Evolutionary conservation across 2,888 invertebrate genomes (phyloP), one percentile per base, ranked within the genome.

Genomic region (Microplitis manilae): DNA sequence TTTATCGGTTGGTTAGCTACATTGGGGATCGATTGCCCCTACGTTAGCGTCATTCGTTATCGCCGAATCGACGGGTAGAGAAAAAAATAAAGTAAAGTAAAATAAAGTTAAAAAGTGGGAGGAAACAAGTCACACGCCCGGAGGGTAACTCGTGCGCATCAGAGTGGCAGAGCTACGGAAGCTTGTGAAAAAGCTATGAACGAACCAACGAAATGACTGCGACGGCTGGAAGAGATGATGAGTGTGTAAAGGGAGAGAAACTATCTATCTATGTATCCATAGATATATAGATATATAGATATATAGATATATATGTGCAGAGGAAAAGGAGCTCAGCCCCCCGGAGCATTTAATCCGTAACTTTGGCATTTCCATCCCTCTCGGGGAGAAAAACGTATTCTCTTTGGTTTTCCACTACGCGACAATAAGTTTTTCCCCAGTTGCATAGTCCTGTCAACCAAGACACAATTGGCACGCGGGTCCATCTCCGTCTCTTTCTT

Each of bases 371-470:
- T 83, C 75, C 80, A 82, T 84, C 81, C 82, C 83, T 83, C 80
- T 67, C 59, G 79, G 79, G 80, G 20, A 20, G 65, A 65, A 20
- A 17, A 41, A 41, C 68, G 73, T 80, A 83, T 84, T 85, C 84
- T 84, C 85, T 85, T 84, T 82, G 84, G 84, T 84, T 87, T 86
- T 85, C 83, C 84, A 82, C 81, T 7, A 83, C 80, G 85, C 84
- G 84, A 86, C 86, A 85, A 86, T 87, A 87, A 88, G 86, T 87
- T 88, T 87, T 86, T 84, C 84, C 84, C 80, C 50, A 50, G 86
- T 85, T 84, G 86, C 84, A 83, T 50, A 83, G 83, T 69, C 85
- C 87, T 88, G 88, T 88, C 87, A 87, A 84, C 87, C 83, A 82
- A 74, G 77, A 77, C 69, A 87, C 88, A 88, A 87, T 87, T 86